These are phyloP conservation scores for Paralichthys olivaceus DNA, from an alignment of 2,113 vertebrate species.

Conservation along the genomic window DNA sequence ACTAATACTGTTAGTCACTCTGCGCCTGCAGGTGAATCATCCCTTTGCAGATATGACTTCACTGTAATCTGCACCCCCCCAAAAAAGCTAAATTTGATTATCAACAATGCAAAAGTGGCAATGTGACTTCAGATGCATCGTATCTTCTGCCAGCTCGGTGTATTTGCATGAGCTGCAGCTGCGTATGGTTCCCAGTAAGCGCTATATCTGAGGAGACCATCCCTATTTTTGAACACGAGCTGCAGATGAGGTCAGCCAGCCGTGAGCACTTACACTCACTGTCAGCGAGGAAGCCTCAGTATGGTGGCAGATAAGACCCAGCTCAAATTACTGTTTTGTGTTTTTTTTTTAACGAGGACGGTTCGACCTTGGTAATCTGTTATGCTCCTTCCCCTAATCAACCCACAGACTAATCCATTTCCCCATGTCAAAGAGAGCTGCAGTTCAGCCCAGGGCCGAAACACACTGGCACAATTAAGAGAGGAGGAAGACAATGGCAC, in stretches of 20 bases:
- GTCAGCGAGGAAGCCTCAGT: constrained; percentile 45
- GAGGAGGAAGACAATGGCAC: constrained; percentile 56
- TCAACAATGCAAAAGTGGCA: constrained; percentile 27
- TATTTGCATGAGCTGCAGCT: constrained; percentile 43
- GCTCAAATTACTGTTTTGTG: constrained; percentile 70
- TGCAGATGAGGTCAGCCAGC: constrained; percentile 63
- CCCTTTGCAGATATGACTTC: constrained; percentile 25
- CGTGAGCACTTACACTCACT: constrained; percentile 37
- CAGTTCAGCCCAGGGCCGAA: constrained; percentile 51
- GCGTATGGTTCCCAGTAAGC: constrained; percentile 37
- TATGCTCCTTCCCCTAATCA: constrained; percentile 71
- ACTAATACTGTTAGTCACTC: constrained; percentile 68
- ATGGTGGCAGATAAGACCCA: constrained; percentile 55
- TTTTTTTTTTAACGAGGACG: constrained; percentile 64
- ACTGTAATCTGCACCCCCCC: constrained; percentile 44
- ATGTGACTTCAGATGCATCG: constrained; percentile 14
- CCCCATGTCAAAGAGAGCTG: constrained; percentile 50
- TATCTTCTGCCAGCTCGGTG: constrained; percentile 32
- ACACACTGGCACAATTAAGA: constrained; percentile 45
- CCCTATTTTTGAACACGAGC: constrained; percentile 63
- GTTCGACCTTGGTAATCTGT: constrained; percentile 72
- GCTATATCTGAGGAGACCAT: constrained; percentile 27
- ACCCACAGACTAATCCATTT: constrained; percentile 74
- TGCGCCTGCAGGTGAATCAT: constrained; percentile 67
- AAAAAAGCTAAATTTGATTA: constrained; percentile 40